A percentile compares a stretch with the other conserved stretches of the same genome.
Evolutionary conservation across 2,888 invertebrate species (phyloP).

Genomic region (Agonopterix subpropinquella): DNA sequence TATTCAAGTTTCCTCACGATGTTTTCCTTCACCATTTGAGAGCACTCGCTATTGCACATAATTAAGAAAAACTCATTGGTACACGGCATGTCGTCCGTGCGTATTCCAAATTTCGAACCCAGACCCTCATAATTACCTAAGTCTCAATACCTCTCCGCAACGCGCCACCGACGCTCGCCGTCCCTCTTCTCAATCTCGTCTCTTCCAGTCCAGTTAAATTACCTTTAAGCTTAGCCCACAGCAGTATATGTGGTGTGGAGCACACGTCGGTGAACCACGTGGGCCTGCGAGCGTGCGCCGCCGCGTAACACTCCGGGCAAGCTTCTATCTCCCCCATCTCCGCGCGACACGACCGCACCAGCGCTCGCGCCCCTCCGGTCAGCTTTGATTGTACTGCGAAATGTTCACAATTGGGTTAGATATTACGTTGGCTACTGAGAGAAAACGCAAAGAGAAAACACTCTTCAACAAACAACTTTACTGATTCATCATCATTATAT

Average conservation of each 20-base stretch:
- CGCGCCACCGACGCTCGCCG: too few relatives aligned
- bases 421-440: not conserved
- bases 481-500: too few relatives aligned
- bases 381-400: slow-evolving; percentile 85
- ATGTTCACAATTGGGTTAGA: not conserved
- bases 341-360: slow-evolving; percentile 89
- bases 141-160: too few relatives aligned
- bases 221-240: slow-evolving; percentile 98
- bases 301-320: slow-evolving; percentile 93
- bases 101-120: too few relatives aligned
- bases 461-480: too few relatives aligned
- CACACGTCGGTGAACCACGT: slow-evolving; percentile 96
- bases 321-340: slow-evolving; percentile 95
- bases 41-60: too few relatives aligned
- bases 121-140: too few relatives aligned
- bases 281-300: slow-evolving; percentile 86
- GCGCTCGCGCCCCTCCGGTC: slow-evolving; percentile 83
- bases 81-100: too few relatives aligned
- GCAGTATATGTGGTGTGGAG: slow-evolving; percentile 89
- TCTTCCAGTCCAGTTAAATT: not conserved
- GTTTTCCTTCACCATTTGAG: too few relatives aligned
- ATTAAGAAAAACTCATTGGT: too few relatives aligned
- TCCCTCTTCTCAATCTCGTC: too few relatives aligned
- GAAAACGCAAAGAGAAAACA: not conserved
- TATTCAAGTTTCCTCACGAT: too few relatives aligned